Evolutionary conservation across 2,797 vertebrate species (phyloP).

Genomic region (Picus viridis): DNA sequence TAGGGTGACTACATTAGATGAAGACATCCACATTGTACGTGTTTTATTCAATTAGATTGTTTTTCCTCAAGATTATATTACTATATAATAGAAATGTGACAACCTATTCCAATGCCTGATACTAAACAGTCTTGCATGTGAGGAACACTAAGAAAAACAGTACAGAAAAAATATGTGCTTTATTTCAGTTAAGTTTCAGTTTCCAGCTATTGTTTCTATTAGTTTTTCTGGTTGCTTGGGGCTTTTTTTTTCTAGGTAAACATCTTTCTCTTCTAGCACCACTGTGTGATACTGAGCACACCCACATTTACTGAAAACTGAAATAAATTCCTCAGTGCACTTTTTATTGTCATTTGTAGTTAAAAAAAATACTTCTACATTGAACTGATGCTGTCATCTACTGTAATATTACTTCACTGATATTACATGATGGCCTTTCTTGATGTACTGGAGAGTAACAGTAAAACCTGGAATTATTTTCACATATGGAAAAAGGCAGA

Average conservation of each 20-base stretch:
- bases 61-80: neutral
- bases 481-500: neutral
- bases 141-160: neutral
- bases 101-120: neutral
- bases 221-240: neutral
- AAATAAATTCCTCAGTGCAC: neutral
- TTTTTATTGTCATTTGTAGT: neutral
- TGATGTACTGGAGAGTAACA: neutral
- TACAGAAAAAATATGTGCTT: accelerated
- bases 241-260: neutral
- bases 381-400: neutral
- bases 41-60: neutral
- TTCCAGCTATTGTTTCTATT: neutral
- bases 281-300: neutral
- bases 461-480: neutral
- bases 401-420: neutral
- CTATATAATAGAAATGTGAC: neutral
- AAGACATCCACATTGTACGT: neutral
- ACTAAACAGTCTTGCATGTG: neutral
- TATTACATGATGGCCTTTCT: neutral
- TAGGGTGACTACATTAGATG: neutral
- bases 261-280: neutral
- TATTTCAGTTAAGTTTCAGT: neutral
- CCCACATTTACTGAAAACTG: neutral
- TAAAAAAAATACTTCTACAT: neutral